Evolutionary conservation across 2,888 invertebrate species (phyloP).

Genomic region (Eurois occulta): DNA sequence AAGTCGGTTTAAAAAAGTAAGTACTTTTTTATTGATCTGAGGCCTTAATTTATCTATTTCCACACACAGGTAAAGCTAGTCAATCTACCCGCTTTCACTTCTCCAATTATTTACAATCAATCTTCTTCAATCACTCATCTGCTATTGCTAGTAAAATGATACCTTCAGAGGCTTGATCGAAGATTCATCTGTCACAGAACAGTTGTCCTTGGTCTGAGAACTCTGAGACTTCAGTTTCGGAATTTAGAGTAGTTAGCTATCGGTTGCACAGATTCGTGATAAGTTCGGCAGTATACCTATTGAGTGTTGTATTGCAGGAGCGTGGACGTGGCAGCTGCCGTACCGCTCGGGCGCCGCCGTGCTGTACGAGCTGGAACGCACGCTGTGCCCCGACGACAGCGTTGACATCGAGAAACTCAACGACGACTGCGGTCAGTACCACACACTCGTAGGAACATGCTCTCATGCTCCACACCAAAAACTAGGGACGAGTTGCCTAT

Average conservation of each 20-base stretch:
- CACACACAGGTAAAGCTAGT: not conserved
- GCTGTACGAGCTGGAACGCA: slow-evolving; percentile 81
- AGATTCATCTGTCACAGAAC: not conserved
- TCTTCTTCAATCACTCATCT: not conserved
- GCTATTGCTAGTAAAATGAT: not conserved
- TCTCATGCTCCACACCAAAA: not conserved
- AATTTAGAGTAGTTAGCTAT: not conserved
- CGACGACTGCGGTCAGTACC: slow-evolving; percentile 74
- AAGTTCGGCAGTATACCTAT: not conserved
- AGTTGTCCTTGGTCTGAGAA: not conserved
- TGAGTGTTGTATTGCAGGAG: slow-evolving; percentile 73
- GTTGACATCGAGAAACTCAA: slow-evolving; percentile 52
- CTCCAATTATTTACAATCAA: not conserved
- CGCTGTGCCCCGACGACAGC: slow-evolving; percentile 81
- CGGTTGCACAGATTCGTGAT: not conserved
- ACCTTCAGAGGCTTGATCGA: not conserved
- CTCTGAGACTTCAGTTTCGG: not conserved
- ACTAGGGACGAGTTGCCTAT: not conserved
- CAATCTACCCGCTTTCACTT: not conserved
- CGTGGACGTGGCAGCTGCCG: slow-evolving; percentile 87
- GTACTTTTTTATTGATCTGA: too few relatives aligned
- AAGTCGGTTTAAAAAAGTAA: too few relatives aligned
- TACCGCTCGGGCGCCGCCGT: slow-evolving; percentile 71
- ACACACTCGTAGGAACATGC: not conserved
- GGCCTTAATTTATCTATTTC: too few relatives aligned